A percentile compares a stretch with the other conserved stretches of the same genome.
These are phyloP conservation scores for Camptogramma bilineatum DNA, from an alignment of 2,888 invertebrate genomes.

Conservation along the genomic window DNA sequence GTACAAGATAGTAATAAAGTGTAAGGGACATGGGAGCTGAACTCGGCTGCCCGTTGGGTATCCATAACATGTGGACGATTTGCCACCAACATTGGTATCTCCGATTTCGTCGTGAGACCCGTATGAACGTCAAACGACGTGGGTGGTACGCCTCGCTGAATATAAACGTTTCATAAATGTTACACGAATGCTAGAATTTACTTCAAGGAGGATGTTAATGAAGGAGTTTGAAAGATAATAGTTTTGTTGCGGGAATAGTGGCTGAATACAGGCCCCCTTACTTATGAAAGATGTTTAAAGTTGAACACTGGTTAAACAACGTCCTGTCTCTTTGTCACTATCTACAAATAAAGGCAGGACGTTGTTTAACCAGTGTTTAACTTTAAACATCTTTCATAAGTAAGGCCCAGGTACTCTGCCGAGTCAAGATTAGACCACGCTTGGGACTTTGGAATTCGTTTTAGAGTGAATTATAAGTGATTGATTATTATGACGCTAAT, in stretches of 20 bases:
- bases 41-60: slow-evolving; percentile 46
- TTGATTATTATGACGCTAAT: slow-evolving; percentile 9
- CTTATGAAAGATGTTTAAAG: too few species aligned
- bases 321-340: too few species aligned
- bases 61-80: slow-evolving; percentile 48
- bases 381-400: too few species aligned
- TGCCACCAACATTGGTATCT: slow-evolving; percentile 64
- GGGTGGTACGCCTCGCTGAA: slow-evolving; percentile 74
- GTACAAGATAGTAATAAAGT: slow-evolving; percentile 11
- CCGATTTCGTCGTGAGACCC: slow-evolving; percentile 66
- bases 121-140: slow-evolving; percentile 64
- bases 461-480: slow-evolving; percentile 3
- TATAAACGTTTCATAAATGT: slow-evolving; percentile 74
- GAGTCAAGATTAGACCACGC: slow-evolving; percentile 5
- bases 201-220: slow-evolving; percentile 49
- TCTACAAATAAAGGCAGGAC: too few species aligned
- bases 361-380: too few species aligned
- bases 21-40: slow-evolving; percentile 44
- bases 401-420: slow-evolving; percentile 1
- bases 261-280: too few species aligned
- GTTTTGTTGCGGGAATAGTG: slow-evolving; percentile 27
- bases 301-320: too few species aligned
- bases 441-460: slow-evolving; percentile 5
- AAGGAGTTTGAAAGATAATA: slow-evolving; percentile 39
- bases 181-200: slow-evolving; percentile 56